A percentile compares a stretch with the other conserved stretches of the same genome.
Evolutionary conservation across 2,797 vertebrate species (phyloP).

Genomic region (Rhinella marina): DNA sequence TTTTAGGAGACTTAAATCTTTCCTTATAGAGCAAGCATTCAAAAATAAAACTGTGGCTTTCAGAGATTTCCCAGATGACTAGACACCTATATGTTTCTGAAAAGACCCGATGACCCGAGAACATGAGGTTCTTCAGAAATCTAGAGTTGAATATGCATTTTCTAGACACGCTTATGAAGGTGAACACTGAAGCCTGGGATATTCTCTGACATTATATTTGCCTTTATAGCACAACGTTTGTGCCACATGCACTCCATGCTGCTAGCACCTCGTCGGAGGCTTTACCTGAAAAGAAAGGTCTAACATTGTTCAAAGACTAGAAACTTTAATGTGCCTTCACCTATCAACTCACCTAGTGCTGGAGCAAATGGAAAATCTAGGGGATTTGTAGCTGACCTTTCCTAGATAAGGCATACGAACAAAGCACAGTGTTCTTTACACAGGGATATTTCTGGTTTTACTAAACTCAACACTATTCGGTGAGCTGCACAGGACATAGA

Average conservation of each 20-base stretch:
- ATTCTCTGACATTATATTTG: background rate
- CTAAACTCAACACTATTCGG: constrained; percentile 38
- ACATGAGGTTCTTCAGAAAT: background rate
- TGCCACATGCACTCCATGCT: background rate
- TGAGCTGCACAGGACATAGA: constrained; percentile 30
- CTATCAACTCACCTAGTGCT: constrained; percentile 31
- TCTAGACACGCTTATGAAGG: background rate
- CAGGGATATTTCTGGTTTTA: constrained; percentile 50
- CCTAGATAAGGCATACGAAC: constrained; percentile 22
- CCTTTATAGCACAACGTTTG: background rate
- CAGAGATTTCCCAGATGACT: background rate
- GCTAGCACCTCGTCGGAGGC: too few species aligned
- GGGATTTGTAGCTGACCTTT: constrained; percentile 58
- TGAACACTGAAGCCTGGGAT: background rate
- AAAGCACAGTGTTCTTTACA: constrained; percentile 57
- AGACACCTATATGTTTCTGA: background rate
- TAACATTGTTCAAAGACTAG: background rate
- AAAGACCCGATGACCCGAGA: background rate
- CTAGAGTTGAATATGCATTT: constrained; percentile 15
- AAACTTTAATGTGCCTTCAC: constrained; percentile 18
- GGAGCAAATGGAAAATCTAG: constrained; percentile 27
- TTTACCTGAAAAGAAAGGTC: background rate
- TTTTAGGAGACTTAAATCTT: constrained; percentile 31
- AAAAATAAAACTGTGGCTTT: constrained; percentile 28
- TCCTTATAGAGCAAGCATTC: constrained; percentile 28